A percentile compares a stretch with the other conserved stretches of the same genome.
These are phyloP conservation scores for Zaprionus camerounensis DNA, from an alignment of 1,140 invertebrate species.

Conservation along the genomic window DNA sequence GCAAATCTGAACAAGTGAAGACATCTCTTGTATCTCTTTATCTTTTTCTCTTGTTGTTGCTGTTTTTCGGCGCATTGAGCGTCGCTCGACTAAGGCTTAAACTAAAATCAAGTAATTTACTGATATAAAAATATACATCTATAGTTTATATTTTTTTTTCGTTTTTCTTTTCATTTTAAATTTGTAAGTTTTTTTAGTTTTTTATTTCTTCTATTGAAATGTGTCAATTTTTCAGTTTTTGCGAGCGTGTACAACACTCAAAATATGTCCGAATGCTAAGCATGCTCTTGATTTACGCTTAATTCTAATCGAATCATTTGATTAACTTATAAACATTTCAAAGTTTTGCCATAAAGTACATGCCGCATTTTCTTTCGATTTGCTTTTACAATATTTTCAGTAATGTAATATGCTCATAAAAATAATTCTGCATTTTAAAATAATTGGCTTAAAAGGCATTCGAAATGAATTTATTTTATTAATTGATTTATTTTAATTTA, in stretches of 20 bases:
- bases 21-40: slow-evolving; percentile 37
- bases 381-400: slow-evolving; percentile 67
- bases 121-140: slow-evolving; percentile 74
- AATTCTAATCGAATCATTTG: slow-evolving; percentile 45
- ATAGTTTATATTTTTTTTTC: slow-evolving; percentile 24
- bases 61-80: slow-evolving; percentile 33
- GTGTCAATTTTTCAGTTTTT: slow-evolving; percentile 51
- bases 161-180: slow-evolving; percentile 34
- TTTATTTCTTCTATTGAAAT: slow-evolving; percentile 52
- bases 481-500: slow-evolving; percentile 31
- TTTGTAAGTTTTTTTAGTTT: slow-evolving; percentile 35
- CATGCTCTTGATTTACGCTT: slow-evolving; percentile 60
- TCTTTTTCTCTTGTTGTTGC: slow-evolving; percentile 1
- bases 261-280: slow-evolving; percentile 79
- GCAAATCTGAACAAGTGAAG: slow-evolving; percentile 76
- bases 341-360: slow-evolving; percentile 37
- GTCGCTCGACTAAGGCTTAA: slow-evolving; percentile 62
- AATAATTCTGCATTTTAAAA: slow-evolving; percentile 42
- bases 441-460: slow-evolving; percentile 64
- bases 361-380: slow-evolving; percentile 45
- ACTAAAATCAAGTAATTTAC: slow-evolving; percentile 56
- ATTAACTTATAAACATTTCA: slow-evolving; percentile 28
- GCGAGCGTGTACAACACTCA: slow-evolving; percentile 64
- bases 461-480: slow-evolving; percentile 49
- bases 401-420: slow-evolving; percentile 66